Conservation (phyloP, 1,140 invertebrate species). For the Chironomus striatipennis region DNA sequence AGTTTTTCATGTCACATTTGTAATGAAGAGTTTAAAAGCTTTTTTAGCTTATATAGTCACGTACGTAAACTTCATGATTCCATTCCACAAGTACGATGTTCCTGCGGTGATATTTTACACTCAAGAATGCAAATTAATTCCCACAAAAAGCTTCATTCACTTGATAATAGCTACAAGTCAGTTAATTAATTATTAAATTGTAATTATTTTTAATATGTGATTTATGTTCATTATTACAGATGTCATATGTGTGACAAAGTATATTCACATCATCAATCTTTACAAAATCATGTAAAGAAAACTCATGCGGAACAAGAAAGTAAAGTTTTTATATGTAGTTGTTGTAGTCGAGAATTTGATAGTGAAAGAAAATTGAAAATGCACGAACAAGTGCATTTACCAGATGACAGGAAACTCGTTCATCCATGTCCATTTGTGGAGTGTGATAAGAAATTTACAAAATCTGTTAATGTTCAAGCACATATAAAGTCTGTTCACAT, state of each 20-base stretch:
- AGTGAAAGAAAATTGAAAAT: slow-evolving; percentile 26
- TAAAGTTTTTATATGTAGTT: neutral
- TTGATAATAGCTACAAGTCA: neutral
- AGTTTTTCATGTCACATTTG: neutral
- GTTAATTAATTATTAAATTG: neutral
- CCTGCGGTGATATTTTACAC: neutral
- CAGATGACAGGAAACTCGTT: slow-evolving; percentile 36
- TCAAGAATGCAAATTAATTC: neutral
- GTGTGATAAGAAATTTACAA: slow-evolving; percentile 37
- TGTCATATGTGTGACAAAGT: neutral
- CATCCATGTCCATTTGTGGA: slow-evolving; percentile 35
- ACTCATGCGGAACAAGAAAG: neutral
- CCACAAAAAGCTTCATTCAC: neutral
- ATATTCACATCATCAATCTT: slow-evolving; percentile 5
- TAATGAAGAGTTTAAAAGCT: slow-evolving; percentile 2
- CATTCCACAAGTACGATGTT: neutral
- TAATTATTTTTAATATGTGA: neutral
- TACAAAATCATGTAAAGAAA: slow-evolving; percentile 8
- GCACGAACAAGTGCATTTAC: slow-evolving; percentile 41
- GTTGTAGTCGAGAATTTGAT: neutral
- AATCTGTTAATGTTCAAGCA: slow-evolving; percentile 34
- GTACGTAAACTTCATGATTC: neutral
- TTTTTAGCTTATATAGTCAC: neutral
- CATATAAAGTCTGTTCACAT: slow-evolving; percentile 42
- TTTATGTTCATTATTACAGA: neutral